These are phyloP conservation scores for Drosophila mayri DNA, from an alignment of 1,140 invertebrate genomes.

Conservation along the genomic window DNA sequence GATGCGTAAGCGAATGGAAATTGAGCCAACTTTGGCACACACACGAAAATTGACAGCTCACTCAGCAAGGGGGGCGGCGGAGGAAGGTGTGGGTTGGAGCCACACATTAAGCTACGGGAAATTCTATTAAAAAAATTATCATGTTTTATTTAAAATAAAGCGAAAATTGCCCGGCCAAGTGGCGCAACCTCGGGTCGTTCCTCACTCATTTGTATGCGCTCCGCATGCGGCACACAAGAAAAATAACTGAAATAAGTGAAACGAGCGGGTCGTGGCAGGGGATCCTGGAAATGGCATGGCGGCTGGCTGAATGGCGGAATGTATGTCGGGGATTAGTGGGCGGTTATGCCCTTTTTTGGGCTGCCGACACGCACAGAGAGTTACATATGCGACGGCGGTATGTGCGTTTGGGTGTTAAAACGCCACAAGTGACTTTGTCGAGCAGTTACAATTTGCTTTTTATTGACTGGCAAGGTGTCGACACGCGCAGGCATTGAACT, in stretches of 20 bases:
- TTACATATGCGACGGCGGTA: conserved; percentile 43
- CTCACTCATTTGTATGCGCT: conserved; percentile 68
- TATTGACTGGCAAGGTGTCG: conserved; percentile 77
- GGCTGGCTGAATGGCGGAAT: conserved; percentile 9
- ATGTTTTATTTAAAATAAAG: conserved; percentile 74
- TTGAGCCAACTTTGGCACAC: conserved; percentile 45
- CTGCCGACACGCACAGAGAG: conserved; percentile 56
- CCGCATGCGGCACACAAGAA: conserved; percentile 59
- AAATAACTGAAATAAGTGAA: conserved; percentile 76
- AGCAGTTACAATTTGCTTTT: conserved; percentile 82
- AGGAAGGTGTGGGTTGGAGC: neutral
- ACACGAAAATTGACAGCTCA: conserved; percentile 52
- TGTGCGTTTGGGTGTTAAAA: conserved; percentile 74
- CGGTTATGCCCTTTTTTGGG: conserved; percentile 35
- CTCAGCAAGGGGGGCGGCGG: conserved; percentile 14
- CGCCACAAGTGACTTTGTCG: conserved; percentile 78
- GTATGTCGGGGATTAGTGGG: conserved; percentile 48
- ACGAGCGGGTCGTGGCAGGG: conserved; percentile 29
- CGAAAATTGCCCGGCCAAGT: conserved; percentile 42
- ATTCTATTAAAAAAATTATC: conserved; percentile 72
- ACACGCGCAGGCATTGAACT: conserved; percentile 52
- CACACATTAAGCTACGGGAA: conserved; percentile 37
- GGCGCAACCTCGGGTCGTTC: conserved; percentile 1
- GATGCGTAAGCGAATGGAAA: conserved; percentile 39
- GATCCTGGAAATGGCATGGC: conserved; percentile 7